Conservation (phyloP, 2,113 vertebrate genomes). For the Pimephales promelas region DNA sequence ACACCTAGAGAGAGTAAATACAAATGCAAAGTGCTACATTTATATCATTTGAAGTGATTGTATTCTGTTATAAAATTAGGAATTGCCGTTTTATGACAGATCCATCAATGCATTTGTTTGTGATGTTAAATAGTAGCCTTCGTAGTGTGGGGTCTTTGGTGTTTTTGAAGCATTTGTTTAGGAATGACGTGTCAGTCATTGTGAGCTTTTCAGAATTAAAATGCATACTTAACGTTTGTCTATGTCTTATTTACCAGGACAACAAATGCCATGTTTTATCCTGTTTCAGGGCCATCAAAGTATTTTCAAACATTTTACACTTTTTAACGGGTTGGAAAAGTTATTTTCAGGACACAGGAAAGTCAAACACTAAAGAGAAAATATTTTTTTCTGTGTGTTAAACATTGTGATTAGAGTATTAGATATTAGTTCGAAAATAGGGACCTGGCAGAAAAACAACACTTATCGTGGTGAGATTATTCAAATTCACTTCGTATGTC, state of each 20-base stretch:
- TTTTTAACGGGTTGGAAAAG: neutral
- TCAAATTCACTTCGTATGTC: neutral
- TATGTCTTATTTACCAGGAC: neutral
- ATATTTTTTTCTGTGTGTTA: too few species aligned
- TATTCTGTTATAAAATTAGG: neutral
- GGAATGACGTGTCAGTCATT: neutral
- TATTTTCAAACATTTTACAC: neutral
- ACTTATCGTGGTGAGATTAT: neutral
- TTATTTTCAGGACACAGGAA: neutral
- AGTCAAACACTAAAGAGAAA: too few species aligned
- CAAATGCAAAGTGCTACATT: neutral
- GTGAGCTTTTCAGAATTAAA: neutral
- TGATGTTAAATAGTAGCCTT: neutral
- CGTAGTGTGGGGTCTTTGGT: neutral
- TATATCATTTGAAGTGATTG: slow-evolving; percentile 9
- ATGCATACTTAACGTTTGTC: neutral
- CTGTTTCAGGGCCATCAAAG: neutral
- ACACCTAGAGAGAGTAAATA: slow-evolving; percentile 20
- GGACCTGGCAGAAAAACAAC: neutral
- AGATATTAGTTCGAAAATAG: too few species aligned
- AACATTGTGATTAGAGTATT: neutral
- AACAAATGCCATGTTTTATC: neutral
- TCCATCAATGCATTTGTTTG: neutral
- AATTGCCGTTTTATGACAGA: neutral
- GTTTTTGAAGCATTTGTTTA: neutral